Evolutionary conservation across 2,797 vertebrate genomes (phyloP).

Genomic region (Threskiornis aethiopicus): DNA sequence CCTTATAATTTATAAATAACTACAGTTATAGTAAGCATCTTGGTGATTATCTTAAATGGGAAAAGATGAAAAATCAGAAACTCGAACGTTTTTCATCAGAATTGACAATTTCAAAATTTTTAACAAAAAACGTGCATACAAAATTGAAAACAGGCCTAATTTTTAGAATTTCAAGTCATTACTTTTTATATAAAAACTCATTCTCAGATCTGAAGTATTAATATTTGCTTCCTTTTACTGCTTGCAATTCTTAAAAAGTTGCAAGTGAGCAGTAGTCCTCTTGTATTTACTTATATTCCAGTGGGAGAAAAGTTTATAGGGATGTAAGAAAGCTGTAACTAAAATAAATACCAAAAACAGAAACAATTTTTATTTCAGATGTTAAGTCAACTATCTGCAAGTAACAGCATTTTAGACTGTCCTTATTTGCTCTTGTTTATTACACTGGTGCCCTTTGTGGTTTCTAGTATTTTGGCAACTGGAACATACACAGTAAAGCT

Average conservation of each 20-base stretch:
- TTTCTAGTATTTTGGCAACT: conserved; percentile 50
- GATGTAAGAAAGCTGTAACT: not conserved
- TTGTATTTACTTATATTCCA: not conserved
- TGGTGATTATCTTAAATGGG: not conserved
- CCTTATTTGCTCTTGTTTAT: conserved; percentile 60
- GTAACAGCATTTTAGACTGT: not conserved
- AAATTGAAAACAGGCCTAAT: not conserved
- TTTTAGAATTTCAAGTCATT: not conserved
- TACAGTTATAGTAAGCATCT: not conserved
- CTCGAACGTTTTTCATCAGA: not conserved
- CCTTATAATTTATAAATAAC: not conserved
- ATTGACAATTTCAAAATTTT: not conserved
- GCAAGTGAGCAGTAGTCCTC: not conserved
- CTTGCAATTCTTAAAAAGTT: not conserved
- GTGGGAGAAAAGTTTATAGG: not conserved
- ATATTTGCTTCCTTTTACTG: not conserved
- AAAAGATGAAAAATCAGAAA: not conserved
- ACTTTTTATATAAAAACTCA: not conserved
- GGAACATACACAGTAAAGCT: conserved; percentile 7
- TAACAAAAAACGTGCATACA: not conserved
- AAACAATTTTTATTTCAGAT: conserved; percentile 11
- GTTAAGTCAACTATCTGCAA: conserved; percentile 3
- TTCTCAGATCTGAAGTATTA: not conserved
- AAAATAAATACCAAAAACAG: conserved; percentile 27
- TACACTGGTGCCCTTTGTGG: conserved; percentile 1